A percentile compares a stretch with the other conserved stretches of the same genome.
Conservation (phyloP, 1,140 invertebrate genomes). For the Adelges cooleyi region DNA sequence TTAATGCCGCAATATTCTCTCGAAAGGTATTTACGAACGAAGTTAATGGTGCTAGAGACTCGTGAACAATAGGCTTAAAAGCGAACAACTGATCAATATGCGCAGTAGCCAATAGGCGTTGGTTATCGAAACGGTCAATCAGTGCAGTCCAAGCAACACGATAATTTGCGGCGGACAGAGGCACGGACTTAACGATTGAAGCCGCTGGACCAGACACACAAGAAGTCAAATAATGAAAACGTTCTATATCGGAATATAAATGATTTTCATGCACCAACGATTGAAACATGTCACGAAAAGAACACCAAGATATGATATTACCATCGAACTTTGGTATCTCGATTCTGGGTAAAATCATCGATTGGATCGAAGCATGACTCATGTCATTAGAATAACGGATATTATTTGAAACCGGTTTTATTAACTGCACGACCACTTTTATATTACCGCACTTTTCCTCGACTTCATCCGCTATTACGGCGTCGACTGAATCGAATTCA, state of each 20-base stretch:
- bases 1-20: background rate
- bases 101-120: background rate
- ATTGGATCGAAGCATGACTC: accelerated
- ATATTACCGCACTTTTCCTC: background rate
- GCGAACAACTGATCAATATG: background rate
- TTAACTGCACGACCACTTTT: background rate
- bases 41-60: background rate
- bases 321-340: background rate
- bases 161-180: background rate
- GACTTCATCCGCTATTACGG: background rate
- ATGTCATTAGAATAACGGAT: background rate
- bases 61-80: background rate
- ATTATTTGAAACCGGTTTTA: no score
- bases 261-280: background rate
- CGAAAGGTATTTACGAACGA: background rate
- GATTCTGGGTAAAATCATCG: background rate
- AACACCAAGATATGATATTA: background rate
- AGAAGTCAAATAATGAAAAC: background rate
- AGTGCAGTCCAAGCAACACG: background rate
- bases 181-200: background rate
- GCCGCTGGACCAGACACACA: background rate
- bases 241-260: background rate
- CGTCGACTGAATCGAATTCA: background rate
- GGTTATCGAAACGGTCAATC: background rate
- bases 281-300: background rate